These are phyloP conservation scores for Euplexia lucipara DNA, from an alignment of 2,888 invertebrate species.

Conservation along the genomic window DNA sequence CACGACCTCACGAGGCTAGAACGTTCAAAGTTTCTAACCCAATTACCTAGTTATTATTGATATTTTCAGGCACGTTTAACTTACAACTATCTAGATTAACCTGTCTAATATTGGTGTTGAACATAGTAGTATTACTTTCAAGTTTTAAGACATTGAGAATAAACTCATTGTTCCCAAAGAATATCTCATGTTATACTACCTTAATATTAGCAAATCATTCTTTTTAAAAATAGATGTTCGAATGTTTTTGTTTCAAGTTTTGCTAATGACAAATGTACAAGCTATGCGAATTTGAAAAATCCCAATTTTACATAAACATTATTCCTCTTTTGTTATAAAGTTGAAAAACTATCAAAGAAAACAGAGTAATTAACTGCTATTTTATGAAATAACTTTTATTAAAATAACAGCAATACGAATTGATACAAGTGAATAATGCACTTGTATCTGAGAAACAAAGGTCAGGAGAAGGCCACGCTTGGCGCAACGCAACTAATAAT, in stretches of 20 bases:
- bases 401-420: conserved; percentile 33
- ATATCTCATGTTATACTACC: too few species aligned
- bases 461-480: conserved; percentile 69
- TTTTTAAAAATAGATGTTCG: background rate
- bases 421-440: conserved; percentile 59
- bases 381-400: conserved; percentile 27
- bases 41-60: background rate
- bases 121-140: background rate
- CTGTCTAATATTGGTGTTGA: background rate
- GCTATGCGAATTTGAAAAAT: too few species aligned
- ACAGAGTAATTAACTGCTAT: too few species aligned
- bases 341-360: too few species aligned
- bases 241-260: background rate
- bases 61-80: conserved; percentile 13
- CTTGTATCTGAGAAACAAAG: conserved; percentile 62
- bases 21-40: conserved; percentile 1
- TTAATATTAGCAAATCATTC: too few species aligned
- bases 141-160: background rate
- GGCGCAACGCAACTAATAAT: conserved; percentile 66
- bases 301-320: too few species aligned
- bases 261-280: conserved; percentile 7
- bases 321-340: too few species aligned
- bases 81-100: background rate
- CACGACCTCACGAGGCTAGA: conserved; percentile 1
- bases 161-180: background rate